Conservation (phyloP, 2,113 vertebrate genomes). For the Laticauda laticaudata region DNA sequence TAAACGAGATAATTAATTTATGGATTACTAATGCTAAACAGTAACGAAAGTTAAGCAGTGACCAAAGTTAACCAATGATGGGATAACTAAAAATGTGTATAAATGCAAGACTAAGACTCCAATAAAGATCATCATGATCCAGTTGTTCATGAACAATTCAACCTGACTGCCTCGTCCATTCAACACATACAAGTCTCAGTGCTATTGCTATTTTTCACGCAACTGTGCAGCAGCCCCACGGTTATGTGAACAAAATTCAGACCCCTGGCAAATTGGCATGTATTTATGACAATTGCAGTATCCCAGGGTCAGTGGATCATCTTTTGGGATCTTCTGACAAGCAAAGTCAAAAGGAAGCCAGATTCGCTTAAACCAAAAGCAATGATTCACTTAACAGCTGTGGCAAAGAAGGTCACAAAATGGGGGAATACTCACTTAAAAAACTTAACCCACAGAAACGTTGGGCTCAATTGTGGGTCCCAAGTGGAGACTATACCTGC, state of each 20-base stretch:
- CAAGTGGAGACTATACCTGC: background rate
- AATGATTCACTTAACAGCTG: background rate
- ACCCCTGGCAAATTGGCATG: background rate
- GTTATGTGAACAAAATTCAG: background rate
- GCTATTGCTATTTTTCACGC: background rate
- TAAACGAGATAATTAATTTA: no score
- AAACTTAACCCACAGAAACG: background rate
- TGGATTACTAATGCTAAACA: no score
- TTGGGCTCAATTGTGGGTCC: background rate
- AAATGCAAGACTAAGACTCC: no score
- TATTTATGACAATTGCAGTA: background rate
- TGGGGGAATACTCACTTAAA: background rate
- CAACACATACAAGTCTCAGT: no score
- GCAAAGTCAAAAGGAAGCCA: background rate
- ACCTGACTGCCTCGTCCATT: no score
- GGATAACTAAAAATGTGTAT: no score
- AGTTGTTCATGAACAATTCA: no score
- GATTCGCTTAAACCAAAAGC: background rate
- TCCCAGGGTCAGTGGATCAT: background rate
- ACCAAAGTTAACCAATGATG: no score
- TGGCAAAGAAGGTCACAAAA: no score
- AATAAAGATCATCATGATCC: no score
- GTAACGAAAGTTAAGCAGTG: no score
- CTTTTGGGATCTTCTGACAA: background rate
- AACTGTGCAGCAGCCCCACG: background rate